Evolutionary conservation across 2,113 vertebrate genomes (phyloP).

Genomic region (Podiceps cristatus): DNA sequence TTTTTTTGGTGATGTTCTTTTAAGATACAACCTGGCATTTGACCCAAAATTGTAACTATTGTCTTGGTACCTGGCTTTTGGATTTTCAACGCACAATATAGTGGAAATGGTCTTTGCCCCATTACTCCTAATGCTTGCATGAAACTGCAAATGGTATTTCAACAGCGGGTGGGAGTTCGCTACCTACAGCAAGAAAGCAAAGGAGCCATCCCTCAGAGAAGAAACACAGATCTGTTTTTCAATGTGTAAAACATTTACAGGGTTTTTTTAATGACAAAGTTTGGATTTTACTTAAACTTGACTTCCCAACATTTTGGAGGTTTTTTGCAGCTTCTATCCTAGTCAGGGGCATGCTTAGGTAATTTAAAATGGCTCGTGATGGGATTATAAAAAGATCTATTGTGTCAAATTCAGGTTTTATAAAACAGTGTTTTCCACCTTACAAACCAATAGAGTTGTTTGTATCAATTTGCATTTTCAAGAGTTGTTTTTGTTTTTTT

Average conservation of each 20-base stretch:
- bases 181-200: constrained; percentile 36
- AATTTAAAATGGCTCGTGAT: neutral
- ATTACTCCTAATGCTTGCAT: constrained; percentile 63
- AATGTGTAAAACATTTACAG: neutral
- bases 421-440: neutral
- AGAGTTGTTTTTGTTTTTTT: neutral
- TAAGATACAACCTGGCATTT: constrained; percentile 40
- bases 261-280: neutral
- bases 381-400: neutral
- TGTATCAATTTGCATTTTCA: neutral
- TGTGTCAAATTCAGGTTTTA: neutral
- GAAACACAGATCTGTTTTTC: neutral
- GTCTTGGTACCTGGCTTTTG: constrained; percentile 22
- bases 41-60: constrained; percentile 45
- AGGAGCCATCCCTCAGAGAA: neutral
- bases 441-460: neutral
- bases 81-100: constrained; percentile 36
- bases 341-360: neutral
- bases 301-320: neutral
- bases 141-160: constrained; percentile 62
- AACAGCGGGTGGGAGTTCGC: constrained; percentile 44
- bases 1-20: constrained; percentile 25
- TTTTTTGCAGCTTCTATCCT: neutral
- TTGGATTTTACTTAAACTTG: constrained; percentile 33
- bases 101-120: constrained; percentile 43